Percentiles rank a stretch among this genome's conserved stretches.
Evolutionary conservation across 2,888 invertebrate genomes (phyloP).

Genomic region (Mythimna ferrago): DNA sequence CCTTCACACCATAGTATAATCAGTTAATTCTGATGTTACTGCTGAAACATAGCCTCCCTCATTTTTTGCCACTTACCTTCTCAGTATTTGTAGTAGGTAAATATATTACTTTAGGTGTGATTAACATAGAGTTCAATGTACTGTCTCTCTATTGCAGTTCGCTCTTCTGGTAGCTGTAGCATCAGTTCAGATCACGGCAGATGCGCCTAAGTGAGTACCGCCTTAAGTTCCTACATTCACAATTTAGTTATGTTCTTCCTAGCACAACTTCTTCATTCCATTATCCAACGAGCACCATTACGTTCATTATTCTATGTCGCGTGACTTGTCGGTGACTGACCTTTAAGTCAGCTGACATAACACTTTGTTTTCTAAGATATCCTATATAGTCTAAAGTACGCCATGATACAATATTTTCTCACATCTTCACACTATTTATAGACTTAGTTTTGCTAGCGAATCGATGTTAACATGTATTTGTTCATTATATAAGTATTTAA

Average conservation of each 20-base stretch:
- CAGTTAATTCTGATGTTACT: neutral
- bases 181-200: conserved; percentile 80
- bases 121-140: conserved; percentile 21
- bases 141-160: conserved; percentile 81
- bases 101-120: neutral
- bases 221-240: conserved; percentile 1
- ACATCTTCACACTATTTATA: conserved; percentile 6
- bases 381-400: neutral
- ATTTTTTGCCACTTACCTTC: too few species aligned
- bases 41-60: neutral
- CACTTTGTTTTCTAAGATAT: conserved; percentile 8
- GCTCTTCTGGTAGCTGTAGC: conserved; percentile 88
- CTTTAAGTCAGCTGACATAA: conserved; percentile 23
- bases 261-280: neutral
- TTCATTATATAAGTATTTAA: neutral
- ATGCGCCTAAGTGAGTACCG: conserved; percentile 86
- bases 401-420: neutral
- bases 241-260: neutral
- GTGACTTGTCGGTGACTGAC: conserved; percentile 14
- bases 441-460: conserved; percentile 38
- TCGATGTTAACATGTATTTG: neutral
- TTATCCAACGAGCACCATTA: neutral
- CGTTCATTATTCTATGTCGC: neutral
- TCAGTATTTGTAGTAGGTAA: too few species aligned
- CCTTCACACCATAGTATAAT: neutral